These are phyloP conservation scores for Echinometra lucunter DNA, from an alignment of 53 echinoderm and acorn worm species.

Conservation along the genomic window DNA sequence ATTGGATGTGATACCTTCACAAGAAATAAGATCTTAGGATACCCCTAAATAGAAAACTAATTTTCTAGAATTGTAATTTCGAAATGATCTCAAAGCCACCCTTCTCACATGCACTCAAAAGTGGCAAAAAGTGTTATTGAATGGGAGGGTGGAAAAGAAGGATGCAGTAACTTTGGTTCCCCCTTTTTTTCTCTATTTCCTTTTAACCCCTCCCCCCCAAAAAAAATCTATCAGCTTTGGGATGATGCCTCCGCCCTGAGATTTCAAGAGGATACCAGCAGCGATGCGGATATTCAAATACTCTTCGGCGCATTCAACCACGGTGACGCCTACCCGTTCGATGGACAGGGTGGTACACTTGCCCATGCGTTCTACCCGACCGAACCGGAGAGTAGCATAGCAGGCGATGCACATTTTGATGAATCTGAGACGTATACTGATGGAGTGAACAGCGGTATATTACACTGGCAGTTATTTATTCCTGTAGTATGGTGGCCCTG, in stretches of 20 bases:
- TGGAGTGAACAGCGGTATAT: not conserved
- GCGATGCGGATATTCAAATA: slow-evolving; percentile 76
- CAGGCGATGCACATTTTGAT: slow-evolving; percentile 85
- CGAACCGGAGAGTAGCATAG: not conserved
- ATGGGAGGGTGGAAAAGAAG: too few relatives aligned
- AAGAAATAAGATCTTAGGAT: too few relatives aligned
- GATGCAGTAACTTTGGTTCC: not conserved
- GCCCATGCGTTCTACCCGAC: slow-evolving; percentile 84
- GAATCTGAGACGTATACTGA: slow-evolving; percentile 73
- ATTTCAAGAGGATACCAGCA: slow-evolving; percentile 49
- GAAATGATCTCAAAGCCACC: too few relatives aligned
- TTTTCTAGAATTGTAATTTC: too few relatives aligned
- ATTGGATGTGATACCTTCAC: too few relatives aligned
- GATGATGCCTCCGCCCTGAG: slow-evolving; percentile 69
- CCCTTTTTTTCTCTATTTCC: not conserved
- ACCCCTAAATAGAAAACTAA: too few relatives aligned
- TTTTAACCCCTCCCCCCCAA: not conserved
- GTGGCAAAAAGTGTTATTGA: too few relatives aligned
- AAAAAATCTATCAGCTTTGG: slow-evolving; percentile 67
- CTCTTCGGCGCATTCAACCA: slow-evolving; percentile 64
- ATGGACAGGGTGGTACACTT: slow-evolving; percentile 73
- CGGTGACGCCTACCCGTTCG: slow-evolving; percentile 75
- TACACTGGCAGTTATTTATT: not conserved
- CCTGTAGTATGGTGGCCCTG: too few relatives aligned
- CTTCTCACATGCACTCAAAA: too few relatives aligned